Conservation (phyloP, 2,113 vertebrate species). For the Alaudala cheleensis region DNA sequence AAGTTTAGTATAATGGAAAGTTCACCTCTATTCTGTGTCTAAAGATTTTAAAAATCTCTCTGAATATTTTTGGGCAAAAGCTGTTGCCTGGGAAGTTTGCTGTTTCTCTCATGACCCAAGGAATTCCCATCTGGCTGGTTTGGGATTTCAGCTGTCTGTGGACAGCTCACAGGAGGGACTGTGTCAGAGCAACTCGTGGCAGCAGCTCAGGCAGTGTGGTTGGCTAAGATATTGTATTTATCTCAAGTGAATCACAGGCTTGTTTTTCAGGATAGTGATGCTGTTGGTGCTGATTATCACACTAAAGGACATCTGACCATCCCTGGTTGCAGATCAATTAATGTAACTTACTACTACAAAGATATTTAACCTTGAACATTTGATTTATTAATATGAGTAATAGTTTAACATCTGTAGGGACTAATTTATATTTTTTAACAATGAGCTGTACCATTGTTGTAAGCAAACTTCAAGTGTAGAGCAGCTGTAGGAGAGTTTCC, state of each 20-base stretch:
- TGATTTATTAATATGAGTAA: neutral
- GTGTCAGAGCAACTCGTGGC: rapidly evolving
- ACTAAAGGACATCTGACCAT: neutral
- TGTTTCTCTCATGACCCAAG: neutral
- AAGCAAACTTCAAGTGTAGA: neutral
- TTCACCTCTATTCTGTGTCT: neutral
- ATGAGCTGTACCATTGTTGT: neutral
- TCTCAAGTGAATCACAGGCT: neutral
- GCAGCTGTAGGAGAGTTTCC: neutral
- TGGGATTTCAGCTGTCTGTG: neutral
- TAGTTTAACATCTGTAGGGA: neutral
- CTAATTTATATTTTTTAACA: neutral
- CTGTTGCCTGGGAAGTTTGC: neutral
- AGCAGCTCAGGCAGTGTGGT: rapidly evolving
- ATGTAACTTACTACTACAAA: neutral
- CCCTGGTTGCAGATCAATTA: neutral
- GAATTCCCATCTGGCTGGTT: neutral
- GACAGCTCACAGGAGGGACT: neutral
- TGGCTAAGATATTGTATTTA: neutral
- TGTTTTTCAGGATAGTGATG: neutral
- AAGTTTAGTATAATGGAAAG: neutral
- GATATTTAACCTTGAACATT: neutral
- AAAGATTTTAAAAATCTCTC: neutral
- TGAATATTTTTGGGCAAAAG: neutral
- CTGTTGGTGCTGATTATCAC: neutral